Evolutionary conservation across 1,140 invertebrate genomes (phyloP).

Genomic region (Goniozus legneri): DNA sequence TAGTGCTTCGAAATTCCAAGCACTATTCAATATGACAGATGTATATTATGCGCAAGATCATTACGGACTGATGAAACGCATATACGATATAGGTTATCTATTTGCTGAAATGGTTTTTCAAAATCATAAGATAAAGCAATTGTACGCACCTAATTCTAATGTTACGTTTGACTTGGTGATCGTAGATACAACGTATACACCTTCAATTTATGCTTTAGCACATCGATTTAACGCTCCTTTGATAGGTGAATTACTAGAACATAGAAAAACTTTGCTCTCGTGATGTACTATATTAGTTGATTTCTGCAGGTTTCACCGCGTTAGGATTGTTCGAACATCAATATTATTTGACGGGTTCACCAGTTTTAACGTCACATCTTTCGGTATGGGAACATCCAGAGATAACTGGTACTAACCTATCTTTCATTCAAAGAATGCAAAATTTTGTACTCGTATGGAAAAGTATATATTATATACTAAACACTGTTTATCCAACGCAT

Average conservation of each 20-base stretch:
- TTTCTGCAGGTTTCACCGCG: background rate
- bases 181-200: background rate
- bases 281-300: slow-evolving; percentile 10
- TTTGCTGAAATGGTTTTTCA: background rate
- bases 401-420: background rate
- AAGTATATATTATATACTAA: slow-evolving; percentile 5
- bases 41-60: background rate
- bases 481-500: background rate
- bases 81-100: background rate
- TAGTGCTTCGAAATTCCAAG: too few species aligned
- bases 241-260: slow-evolving; percentile 10
- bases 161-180: slow-evolving; percentile 16
- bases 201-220: slow-evolving; percentile 3
- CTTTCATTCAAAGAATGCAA: background rate
- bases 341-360: background rate
- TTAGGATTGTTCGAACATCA: background rate
- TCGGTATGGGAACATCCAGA: background rate
- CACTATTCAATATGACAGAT: too few species aligned
- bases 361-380: background rate
- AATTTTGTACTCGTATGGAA: slow-evolving; percentile 4
- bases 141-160: background rate
- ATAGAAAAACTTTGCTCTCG: background rate
- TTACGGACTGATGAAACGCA: background rate
- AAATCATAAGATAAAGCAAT: slow-evolving; percentile 6
- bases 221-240: slow-evolving; percentile 14